Evolutionary conservation across 2,113 vertebrate species (phyloP).

Genomic region (Clupea harengus): DNA sequence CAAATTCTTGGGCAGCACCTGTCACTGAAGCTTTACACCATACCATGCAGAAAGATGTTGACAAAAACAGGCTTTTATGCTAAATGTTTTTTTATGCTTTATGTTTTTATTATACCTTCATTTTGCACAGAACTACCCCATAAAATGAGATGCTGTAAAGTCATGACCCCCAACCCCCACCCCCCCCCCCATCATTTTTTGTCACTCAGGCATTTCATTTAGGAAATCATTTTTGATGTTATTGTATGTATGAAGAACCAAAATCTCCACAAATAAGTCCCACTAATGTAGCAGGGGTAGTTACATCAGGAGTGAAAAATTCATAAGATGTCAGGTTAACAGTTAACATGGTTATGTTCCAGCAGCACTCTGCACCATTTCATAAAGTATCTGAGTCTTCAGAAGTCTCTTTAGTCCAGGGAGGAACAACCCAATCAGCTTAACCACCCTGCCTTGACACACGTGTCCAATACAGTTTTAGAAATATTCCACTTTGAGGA

Average conservation of each 20-base stretch:
- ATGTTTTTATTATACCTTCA: no score
- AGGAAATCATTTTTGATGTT: not conserved
- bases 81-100: no score
- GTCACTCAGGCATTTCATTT: no score
- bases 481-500: not conserved
- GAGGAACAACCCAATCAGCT: no score
- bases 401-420: no score
- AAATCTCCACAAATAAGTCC: not conserved
- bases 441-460: no score
- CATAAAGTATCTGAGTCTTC: not conserved
- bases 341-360: not conserved
- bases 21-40: not conserved
- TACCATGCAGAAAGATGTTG: not conserved
- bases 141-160: not conserved
- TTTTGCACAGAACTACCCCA: no score
- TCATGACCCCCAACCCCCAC: not conserved
- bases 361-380: not conserved
- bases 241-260: not conserved
- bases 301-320: not conserved
- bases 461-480: not conserved
- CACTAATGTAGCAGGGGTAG: not conserved
- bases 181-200: not conserved
- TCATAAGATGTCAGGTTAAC: not conserved
- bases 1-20: constrained; percentile 10
- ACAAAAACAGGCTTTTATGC: not conserved